Evolutionary conservation across 2,797 vertebrate genomes (phyloP).

Genomic region (Artibeus jamaicensis): DNA sequence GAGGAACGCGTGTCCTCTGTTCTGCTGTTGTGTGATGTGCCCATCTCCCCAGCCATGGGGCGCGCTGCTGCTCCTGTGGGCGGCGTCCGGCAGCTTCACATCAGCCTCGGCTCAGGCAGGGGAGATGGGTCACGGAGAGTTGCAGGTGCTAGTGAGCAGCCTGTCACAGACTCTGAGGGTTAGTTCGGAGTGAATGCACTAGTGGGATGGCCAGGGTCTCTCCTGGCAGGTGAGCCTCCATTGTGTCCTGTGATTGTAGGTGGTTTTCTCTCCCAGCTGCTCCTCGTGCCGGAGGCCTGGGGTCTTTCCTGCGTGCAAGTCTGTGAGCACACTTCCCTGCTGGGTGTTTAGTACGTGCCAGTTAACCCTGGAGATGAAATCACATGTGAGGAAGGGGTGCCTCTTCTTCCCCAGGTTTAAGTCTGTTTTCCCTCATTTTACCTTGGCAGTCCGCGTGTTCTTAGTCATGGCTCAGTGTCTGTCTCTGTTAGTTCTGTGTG

Average conservation of each 20-base stretch:
- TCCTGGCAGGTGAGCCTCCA: neutral
- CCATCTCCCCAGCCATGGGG: neutral
- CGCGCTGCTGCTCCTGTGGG: neutral
- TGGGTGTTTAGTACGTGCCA: conserved; percentile 13
- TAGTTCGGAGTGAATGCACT: neutral
- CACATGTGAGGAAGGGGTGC: neutral
- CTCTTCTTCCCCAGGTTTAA: neutral
- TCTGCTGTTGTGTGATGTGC: neutral
- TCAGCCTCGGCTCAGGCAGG: neutral
- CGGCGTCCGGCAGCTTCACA: neutral
- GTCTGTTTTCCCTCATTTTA: neutral
- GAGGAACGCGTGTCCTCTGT: neutral
- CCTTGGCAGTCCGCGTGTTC: neutral
- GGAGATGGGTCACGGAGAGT: neutral
- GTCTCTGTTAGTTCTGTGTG: neutral
- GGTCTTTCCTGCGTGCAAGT: neutral
- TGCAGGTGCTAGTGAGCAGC: neutral
- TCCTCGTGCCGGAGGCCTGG: neutral
- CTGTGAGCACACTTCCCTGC: neutral
- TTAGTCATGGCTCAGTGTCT: neutral
- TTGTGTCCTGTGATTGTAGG: neutral
- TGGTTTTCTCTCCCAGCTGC: neutral
- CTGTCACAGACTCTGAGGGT: neutral
- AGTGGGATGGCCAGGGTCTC: neutral
- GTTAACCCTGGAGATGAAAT: neutral